A percentile compares a stretch with the other conserved stretches of the same genome.
Evolutionary conservation across 2,113 vertebrate genomes (phyloP).

Genomic region (Crypturellus undulatus): DNA sequence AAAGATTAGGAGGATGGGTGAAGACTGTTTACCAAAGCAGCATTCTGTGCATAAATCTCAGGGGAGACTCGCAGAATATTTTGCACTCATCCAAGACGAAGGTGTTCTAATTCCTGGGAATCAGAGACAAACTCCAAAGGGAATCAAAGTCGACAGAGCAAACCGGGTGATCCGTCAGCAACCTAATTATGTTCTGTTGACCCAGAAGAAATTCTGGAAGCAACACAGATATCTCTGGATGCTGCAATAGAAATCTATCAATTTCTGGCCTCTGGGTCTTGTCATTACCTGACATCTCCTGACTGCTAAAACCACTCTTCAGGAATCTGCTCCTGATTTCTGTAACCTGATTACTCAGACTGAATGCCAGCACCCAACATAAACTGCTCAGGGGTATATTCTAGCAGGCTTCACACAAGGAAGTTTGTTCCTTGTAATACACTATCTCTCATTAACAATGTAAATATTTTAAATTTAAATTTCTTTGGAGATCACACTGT

Average conservation of each 20-base stretch:
- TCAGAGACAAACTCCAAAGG: background rate
- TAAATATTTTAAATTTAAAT: background rate
- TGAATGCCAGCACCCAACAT: background rate
- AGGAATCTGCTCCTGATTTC: background rate
- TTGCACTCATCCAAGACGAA: background rate
- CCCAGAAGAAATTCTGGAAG: slow-evolving; percentile 28
- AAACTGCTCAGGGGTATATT: background rate
- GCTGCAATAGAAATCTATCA: background rate
- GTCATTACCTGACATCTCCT: slow-evolving; percentile 10
- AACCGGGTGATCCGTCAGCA: slow-evolving; percentile 4
- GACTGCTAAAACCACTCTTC: background rate
- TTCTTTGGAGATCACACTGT: background rate
- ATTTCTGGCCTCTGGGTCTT: slow-evolving; percentile 18
- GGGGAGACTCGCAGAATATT: background rate
- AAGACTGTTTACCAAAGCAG: slow-evolving; percentile 1
- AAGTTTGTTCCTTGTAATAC: background rate
- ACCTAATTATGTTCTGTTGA: background rate
- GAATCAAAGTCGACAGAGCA: background rate
- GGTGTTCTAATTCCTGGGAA: slow-evolving; percentile 1
- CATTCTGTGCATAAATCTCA: background rate
- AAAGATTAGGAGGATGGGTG: background rate
- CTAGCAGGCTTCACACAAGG: background rate
- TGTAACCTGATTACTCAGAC: slow-evolving; percentile 18
- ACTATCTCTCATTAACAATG: background rate
- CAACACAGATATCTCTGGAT: background rate